phyloP scores from a whole-genome alignment of 1,140 invertebrate genomes.

The Diorhabda sublineata region DNA sequence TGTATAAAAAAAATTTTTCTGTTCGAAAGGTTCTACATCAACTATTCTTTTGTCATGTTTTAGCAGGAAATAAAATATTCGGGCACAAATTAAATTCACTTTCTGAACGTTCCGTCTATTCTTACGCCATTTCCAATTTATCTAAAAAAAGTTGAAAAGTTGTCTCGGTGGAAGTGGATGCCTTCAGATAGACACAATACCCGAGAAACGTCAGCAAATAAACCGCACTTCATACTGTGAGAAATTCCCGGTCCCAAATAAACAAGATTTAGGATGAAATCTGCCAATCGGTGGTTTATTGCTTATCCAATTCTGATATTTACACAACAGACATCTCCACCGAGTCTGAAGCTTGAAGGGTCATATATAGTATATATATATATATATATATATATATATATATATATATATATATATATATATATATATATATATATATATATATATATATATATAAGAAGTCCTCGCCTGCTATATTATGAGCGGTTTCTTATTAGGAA shows the following conservation, averaged over 20 bases:
- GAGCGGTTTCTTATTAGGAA: too few relatives aligned
- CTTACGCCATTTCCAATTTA: not conserved
- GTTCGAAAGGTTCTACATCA: too few relatives aligned
- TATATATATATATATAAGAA: too few relatives aligned
- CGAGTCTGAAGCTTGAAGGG: not conserved
- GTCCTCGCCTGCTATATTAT: too few relatives aligned
- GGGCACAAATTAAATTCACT: too few relatives aligned
- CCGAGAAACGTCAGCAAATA: slow-evolving; percentile 4
- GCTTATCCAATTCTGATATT: slow-evolving; percentile 13
- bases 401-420: too few relatives aligned
- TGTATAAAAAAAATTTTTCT: too few relatives aligned
- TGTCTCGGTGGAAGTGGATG: not conserved
- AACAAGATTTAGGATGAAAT: slow-evolving; percentile 7
- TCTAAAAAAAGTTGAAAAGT: not conserved
- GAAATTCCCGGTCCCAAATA: slow-evolving; percentile 7
- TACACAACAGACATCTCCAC: slow-evolving; percentile 10
- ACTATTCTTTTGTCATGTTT: too few relatives aligned
- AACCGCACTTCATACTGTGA: slow-evolving; percentile 9
- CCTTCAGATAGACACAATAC: not conserved
- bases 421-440: too few relatives aligned
- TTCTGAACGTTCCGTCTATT: too few relatives aligned
- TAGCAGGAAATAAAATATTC: too few relatives aligned
- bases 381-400: too few relatives aligned
- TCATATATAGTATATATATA: not conserved
- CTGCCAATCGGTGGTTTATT: slow-evolving; percentile 12